phyloP scores from a whole-genome alignment of 2,797 vertebrate species.

The Mormyrops attenuatus region DNA sequence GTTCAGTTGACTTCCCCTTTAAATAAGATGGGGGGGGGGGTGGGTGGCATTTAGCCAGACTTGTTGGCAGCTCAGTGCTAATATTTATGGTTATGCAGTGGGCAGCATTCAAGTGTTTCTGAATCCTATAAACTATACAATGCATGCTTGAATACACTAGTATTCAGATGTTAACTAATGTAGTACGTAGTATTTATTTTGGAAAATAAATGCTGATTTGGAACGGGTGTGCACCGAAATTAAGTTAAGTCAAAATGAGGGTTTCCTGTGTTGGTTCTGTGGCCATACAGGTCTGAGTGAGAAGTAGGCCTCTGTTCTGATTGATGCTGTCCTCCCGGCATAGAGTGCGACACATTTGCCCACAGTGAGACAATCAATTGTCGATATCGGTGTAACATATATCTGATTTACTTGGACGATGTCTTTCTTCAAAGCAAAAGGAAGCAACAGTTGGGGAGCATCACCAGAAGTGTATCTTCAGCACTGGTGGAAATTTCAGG shows the following conservation, averaged over 20 bases:
- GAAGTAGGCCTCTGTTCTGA: background rate
- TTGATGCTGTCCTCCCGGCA: background rate
- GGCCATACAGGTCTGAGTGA: background rate
- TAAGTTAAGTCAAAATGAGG: background rate
- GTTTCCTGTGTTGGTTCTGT: background rate
- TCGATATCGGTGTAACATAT: background rate
- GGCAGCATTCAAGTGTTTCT: background rate
- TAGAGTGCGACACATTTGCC: background rate
- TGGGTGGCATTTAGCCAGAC: background rate
- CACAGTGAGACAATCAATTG: background rate
- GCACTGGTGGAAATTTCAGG: background rate
- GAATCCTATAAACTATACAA: background rate
- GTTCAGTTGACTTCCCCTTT: background rate
- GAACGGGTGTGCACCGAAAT: background rate
- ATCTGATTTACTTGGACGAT: background rate
- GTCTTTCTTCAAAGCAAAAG: background rate
- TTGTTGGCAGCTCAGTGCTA: background rate
- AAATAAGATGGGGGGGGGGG: background rate
- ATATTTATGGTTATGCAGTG: constrained; percentile 5
- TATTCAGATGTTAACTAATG: background rate
- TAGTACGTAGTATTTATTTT: background rate
- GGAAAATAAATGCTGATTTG: background rate
- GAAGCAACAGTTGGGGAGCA: background rate
- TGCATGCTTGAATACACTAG: background rate
- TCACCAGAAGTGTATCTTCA: background rate